A percentile compares a stretch with the other conserved stretches of the same genome.
Evolutionary conservation across 2,888 invertebrate species (phyloP).

Genomic region (Cephus spinipes): DNA sequence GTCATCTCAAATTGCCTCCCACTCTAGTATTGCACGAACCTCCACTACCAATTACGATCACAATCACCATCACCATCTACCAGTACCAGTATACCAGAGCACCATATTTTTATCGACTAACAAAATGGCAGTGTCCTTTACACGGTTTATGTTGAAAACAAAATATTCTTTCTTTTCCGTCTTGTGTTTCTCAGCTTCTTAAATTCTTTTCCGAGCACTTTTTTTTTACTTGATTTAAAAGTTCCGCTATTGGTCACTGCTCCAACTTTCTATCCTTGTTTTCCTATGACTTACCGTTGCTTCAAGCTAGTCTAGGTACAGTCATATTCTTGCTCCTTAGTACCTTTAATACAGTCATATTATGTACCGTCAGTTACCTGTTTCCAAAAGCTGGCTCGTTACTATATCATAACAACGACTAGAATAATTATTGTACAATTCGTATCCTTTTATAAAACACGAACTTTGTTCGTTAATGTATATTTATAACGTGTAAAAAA

Average conservation of each 20-base stretch:
- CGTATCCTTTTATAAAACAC: neutral
- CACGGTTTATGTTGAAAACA: neutral
- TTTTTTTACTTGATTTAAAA: neutral
- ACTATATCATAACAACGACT: neutral
- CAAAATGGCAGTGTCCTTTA: neutral
- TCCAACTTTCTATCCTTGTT: neutral
- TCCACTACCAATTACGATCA: slow-evolving; percentile 15
- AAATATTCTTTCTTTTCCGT: neutral
- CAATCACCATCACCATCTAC: slow-evolving; percentile 10
- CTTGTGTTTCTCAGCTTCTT: neutral
- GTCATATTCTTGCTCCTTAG: no score
- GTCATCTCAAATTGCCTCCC: slow-evolving; percentile 53
- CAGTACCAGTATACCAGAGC: neutral
- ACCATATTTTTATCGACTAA: neutral
- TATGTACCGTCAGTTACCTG: no score
- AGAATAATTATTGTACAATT: neutral
- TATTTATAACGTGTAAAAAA: neutral
- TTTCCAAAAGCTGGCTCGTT: neutral
- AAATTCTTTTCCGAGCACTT: neutral
- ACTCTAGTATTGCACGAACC: slow-evolving; percentile 18
- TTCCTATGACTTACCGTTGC: neutral
- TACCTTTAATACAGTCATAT: no score
- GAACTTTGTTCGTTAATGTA: neutral
- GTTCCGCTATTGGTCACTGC: neutral
- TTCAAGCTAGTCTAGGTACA: neutral